These are phyloP conservation scores for Phylloscopus collybita DNA, from an alignment of 2,797 vertebrate genomes.

Conservation along the genomic window DNA sequence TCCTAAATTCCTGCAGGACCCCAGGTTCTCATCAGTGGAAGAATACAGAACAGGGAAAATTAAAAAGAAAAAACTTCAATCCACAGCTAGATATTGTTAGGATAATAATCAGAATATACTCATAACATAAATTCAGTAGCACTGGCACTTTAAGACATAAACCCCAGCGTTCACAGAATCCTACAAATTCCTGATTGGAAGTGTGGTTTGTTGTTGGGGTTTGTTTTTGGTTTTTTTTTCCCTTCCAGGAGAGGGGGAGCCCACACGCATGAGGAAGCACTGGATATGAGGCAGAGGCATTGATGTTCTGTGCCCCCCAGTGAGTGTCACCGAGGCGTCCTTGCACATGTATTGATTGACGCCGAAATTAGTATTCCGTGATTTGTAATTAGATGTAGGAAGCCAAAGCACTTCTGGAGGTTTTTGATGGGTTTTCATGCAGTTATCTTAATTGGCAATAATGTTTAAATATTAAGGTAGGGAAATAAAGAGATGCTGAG, in stretches of 20 bases:
- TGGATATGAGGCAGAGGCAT: slow-evolving; percentile 10
- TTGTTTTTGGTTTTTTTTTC: not conserved
- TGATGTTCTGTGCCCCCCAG: slow-evolving; percentile 39
- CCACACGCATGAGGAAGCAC: not conserved
- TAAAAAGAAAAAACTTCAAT: not conserved
- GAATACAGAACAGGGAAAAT: not conserved
- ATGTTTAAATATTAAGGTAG: slow-evolving; percentile 35
- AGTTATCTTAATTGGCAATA: slow-evolving; percentile 46
- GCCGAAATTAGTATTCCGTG: slow-evolving; percentile 60
- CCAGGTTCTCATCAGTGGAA: not conserved
- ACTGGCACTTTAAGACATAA: not conserved
- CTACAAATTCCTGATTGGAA: not conserved
- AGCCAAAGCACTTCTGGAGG: slow-evolving; percentile 59
- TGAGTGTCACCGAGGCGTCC: slow-evolving; percentile 4
- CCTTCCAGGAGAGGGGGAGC: not conserved
- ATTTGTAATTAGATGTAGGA: slow-evolving; percentile 74
- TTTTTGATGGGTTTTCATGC: slow-evolving; percentile 57
- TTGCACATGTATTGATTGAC: slow-evolving; percentile 66
- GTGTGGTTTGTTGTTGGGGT: not conserved
- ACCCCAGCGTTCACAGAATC: not conserved
- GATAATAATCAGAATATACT: not conserved
- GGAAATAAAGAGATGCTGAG: slow-evolving; percentile 9
- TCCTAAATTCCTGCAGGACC: not conserved
- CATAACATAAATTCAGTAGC: not conserved
- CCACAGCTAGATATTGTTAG: not conserved